phyloP scores from a whole-genome alignment of 92 coral and sea anemone genomes.

The Siderastrea radians region DNA sequence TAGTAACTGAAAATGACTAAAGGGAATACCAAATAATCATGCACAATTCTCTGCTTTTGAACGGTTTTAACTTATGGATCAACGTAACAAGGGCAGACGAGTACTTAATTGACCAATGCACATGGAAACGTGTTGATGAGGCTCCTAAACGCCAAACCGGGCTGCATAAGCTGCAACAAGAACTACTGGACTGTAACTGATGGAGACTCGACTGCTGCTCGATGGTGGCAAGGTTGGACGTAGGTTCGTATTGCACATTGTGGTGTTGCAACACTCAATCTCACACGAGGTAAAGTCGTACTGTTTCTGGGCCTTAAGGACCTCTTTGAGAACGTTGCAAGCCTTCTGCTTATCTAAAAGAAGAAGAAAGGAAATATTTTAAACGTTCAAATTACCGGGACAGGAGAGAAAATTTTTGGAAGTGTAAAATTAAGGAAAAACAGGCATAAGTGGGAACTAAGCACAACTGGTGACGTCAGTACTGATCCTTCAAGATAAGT shows the following conservation, averaged over 20 bases:
- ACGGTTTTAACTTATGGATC: too few species aligned
- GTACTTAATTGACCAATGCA: background rate
- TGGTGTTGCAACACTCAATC: background rate
- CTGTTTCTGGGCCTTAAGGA: background rate
- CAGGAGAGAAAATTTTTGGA: too few species aligned
- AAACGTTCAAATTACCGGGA: too few species aligned
- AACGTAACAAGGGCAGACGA: background rate
- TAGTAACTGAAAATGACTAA: too few species aligned
- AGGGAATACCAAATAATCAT: too few species aligned
- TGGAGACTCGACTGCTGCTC: background rate
- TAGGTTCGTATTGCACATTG: too few species aligned
- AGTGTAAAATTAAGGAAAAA: too few species aligned
- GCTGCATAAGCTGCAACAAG: background rate
- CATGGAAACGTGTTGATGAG: background rate
- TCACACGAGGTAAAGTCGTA: background rate
- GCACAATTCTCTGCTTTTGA: too few species aligned
- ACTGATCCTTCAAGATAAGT: too few species aligned
- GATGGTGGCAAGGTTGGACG: background rate
- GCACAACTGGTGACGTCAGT: too few species aligned
- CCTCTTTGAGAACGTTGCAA: background rate
- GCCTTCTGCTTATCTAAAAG: background rate
- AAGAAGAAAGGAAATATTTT: background rate
- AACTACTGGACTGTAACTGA: background rate
- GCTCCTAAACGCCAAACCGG: background rate
- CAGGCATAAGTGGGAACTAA: too few species aligned